Conservation (phyloP, 2,797 vertebrate species). For the Alosa sapidissima region DNA sequence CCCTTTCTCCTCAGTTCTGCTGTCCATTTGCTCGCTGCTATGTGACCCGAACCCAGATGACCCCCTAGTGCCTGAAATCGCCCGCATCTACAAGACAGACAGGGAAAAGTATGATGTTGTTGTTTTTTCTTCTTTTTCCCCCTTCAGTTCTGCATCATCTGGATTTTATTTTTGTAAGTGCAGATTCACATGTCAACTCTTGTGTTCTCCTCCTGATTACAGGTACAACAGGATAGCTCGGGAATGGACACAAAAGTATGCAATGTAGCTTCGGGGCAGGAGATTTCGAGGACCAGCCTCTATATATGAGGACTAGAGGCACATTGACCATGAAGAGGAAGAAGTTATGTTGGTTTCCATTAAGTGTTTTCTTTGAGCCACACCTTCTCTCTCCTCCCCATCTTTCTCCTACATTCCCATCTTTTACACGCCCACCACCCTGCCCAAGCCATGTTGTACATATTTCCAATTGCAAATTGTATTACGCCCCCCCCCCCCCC, state of each 20-base stretch:
- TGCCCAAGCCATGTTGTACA: conserved; percentile 75
- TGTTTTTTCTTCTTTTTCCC: background rate
- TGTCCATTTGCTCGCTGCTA: conserved; percentile 88
- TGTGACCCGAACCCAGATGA: conserved; percentile 87
- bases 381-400: conserved; percentile 69
- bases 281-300: conserved; percentile 76
- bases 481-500: background rate
- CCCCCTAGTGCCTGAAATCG: conserved; percentile 86
- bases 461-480: conserved; percentile 77
- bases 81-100: conserved; percentile 88
- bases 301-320: conserved; percentile 79
- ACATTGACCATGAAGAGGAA: conserved; percentile 75
- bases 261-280: conserved; percentile 78
- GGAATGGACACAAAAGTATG: conserved; percentile 87
- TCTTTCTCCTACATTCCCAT: background rate
- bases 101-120: conserved; percentile 78
- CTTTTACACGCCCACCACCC: conserved; percentile 58
- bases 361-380: conserved; percentile 84
- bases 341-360: conserved; percentile 82
- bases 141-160: background rate
- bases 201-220: conserved; percentile 48
- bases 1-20: conserved; percentile 69
- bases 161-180: background rate
- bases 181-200: background rate
- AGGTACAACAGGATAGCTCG: conserved; percentile 88